Evolutionary conservation across 1,140 invertebrate genomes (phyloP), one percentile per base, ranked within the genome.

Genomic region (Drosophila subobscura): DNA sequence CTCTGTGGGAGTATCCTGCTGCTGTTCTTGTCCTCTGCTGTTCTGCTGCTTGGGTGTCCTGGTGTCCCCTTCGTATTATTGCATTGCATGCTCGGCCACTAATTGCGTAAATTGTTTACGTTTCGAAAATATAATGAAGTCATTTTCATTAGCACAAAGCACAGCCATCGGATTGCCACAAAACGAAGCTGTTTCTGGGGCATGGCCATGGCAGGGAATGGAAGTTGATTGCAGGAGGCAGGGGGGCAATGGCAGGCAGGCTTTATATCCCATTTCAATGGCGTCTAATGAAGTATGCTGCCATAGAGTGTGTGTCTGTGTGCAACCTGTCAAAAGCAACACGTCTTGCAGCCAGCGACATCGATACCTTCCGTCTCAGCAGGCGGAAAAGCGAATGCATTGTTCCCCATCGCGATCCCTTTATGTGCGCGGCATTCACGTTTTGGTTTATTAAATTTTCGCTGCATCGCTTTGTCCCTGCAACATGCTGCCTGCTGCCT

Each of bases 381-480:
- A 4, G 33, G 33, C 33, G 33, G 10, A 37, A 12, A 12, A 37
- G 33, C 33, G 33, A 0, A 12, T 12, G 33, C 1, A 37, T 37
- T 37, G 33, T 4, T 37, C 10, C 33, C 33, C 33, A 37, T 12
- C 33, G 33, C 10, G 10, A 12, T 37, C 23, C 14, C 22, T 8
- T 53, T 67, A 51, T 70, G 49, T 66, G 60, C 68, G 73, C 56
- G 68, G 68, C 68, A 81, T 71, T 71, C 81, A 79, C 79, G 85
- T 90, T 90, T 86, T 80, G 72, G 75, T 86, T 89, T 79, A 90
- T 89, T 90, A 81, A 89, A 90, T 89, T 89, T 73, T 81, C 55
- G 50, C 47, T 63, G 65, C 63, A 74, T 64, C 76, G 61, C 70
- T 72, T 80, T 77, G 74, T 66, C 54, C 58, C 52, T 45, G 46